Conservation (phyloP, 2,797 vertebrate species). For the Halcyon badia region DNA sequence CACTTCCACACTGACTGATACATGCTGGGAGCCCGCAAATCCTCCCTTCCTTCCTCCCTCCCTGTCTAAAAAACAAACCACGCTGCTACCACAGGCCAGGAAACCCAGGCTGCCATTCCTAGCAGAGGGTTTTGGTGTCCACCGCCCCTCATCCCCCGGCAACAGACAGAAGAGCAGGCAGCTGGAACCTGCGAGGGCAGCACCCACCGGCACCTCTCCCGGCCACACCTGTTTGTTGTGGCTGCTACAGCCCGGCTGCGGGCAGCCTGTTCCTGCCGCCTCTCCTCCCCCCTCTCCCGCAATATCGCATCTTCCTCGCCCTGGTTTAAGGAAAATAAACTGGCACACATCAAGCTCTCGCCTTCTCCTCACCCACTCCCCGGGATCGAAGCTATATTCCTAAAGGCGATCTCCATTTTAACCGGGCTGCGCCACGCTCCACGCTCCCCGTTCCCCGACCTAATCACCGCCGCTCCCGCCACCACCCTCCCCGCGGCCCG, state of each 20-base stretch:
- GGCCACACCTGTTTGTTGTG: constrained; percentile 48
- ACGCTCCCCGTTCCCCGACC: neutral
- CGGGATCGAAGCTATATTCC: neutral
- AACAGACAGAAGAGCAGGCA: neutral
- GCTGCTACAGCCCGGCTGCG: neutral
- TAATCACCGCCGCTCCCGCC: neutral
- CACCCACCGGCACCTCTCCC: neutral
- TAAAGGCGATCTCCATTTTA: neutral
- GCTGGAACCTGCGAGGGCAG: neutral
- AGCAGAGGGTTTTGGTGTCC: rapidly evolving
- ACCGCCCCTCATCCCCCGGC: neutral
- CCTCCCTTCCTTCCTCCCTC: neutral
- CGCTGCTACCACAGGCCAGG: neutral
- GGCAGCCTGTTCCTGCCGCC: neutral
- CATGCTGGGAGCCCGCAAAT: neutral
- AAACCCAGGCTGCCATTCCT: neutral
- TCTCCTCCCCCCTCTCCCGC: neutral
- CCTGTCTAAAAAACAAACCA: neutral
- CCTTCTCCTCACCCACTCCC: neutral
- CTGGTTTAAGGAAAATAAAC: neutral
- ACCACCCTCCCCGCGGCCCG: neutral
- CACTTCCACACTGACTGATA: neutral
- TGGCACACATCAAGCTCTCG: neutral
- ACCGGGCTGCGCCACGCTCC: neutral
- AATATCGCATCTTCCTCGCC: neutral